These are phyloP conservation scores for Chymomyza procnemis DNA, from an alignment of 2,888 invertebrate species.

Conservation along the genomic window DNA sequence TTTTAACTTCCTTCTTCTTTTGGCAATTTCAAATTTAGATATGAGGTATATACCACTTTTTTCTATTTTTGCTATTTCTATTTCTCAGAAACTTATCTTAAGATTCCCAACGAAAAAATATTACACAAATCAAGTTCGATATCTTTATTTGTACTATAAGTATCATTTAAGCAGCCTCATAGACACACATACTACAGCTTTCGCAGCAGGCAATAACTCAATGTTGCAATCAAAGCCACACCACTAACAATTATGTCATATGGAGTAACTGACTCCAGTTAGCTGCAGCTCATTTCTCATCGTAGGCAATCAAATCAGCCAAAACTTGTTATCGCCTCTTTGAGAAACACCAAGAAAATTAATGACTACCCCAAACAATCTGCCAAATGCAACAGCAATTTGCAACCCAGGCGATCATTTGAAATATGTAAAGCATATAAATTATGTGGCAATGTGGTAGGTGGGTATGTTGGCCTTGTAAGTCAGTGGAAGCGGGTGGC, in stretches of 20 bases:
- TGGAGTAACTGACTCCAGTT: not conserved
- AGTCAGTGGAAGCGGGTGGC: slow-evolving; percentile 10
- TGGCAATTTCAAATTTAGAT: too few relatives aligned
- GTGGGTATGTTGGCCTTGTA: too few relatives aligned
- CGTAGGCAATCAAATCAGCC: slow-evolving; percentile 67
- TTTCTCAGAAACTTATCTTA: too few relatives aligned
- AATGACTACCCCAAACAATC: slow-evolving; percentile 50
- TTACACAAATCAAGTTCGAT: slow-evolving; percentile 14
- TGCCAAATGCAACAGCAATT: slow-evolving; percentile 4
- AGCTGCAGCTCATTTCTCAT: slow-evolving; percentile 50
- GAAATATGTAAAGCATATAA: slow-evolving; percentile 73
- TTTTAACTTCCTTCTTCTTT: too few relatives aligned
- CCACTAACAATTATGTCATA: not conserved
- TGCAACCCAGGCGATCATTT: slow-evolving; percentile 43
- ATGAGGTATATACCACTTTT: too few relatives aligned
- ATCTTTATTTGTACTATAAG: not conserved
- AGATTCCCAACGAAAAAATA: too few relatives aligned
- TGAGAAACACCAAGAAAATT: slow-evolving; percentile 68
- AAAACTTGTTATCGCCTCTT: slow-evolving; percentile 71
- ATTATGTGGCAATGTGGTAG: slow-evolving; percentile 59
- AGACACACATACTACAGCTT: not conserved
- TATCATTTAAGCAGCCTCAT: not conserved
- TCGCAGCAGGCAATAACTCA: not conserved
- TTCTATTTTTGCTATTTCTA: too few relatives aligned
- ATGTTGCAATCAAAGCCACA: slow-evolving; percentile 46